Evolutionary conservation across 2,888 invertebrate species (phyloP).

Genomic region (Eupsilia transversa): DNA sequence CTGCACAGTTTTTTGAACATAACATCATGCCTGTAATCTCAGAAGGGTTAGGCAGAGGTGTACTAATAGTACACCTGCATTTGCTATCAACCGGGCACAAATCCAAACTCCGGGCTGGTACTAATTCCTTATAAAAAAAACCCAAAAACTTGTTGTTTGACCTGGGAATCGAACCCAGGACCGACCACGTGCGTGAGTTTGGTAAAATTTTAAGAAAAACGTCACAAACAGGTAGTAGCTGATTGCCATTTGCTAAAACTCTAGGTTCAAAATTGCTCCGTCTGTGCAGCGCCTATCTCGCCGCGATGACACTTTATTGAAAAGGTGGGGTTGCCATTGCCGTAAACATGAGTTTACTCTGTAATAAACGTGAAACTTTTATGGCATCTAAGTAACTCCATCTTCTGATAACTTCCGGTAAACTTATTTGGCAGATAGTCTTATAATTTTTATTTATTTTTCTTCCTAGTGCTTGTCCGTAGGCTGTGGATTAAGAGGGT

Average conservation of each 20-base stretch:
- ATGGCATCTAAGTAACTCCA: background rate
- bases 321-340: background rate
- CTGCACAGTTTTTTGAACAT: background rate
- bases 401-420: slow-evolving; percentile 5
- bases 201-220: background rate
- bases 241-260: background rate
- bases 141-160: background rate
- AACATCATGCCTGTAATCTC: background rate
- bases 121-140: background rate
- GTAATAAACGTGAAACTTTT: slow-evolving; percentile 13
- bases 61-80: background rate
- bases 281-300: background rate
- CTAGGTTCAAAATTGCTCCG: background rate
- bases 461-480: background rate
- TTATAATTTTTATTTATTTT: background rate
- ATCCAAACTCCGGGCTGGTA: background rate
- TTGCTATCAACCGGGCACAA: background rate
- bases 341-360: slow-evolving; percentile 27
- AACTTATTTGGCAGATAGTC: background rate
- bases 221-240: background rate
- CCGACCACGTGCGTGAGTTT: background rate
- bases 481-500: too few relatives aligned
- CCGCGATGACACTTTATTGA: background rate
- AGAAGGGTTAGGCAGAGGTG: background rate
- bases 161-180: background rate